Conservation (phyloP, 2,888 invertebrate species). For the Alsophila aescularia region DNA sequence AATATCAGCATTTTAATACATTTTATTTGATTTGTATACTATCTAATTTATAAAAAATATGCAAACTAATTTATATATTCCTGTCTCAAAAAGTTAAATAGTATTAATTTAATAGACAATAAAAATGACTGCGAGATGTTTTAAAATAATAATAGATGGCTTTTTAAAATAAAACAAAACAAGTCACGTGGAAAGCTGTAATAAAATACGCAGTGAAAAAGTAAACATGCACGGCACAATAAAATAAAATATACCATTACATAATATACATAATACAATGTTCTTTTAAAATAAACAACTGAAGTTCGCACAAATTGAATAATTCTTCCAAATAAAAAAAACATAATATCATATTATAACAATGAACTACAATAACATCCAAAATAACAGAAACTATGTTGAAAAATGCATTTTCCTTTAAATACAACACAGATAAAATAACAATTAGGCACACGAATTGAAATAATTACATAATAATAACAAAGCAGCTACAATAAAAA, state of each 20-base stretch:
- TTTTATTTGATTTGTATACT: too few species aligned
- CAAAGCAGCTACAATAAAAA: slow-evolving; percentile 22
- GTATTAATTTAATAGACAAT: background rate
- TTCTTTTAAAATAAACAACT: slow-evolving; percentile 25
- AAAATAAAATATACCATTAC: slow-evolving; percentile 24
- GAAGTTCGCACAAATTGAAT: slow-evolving; percentile 30
- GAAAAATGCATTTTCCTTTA: slow-evolving; percentile 27
- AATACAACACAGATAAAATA: slow-evolving; percentile 11
- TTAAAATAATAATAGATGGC: background rate
- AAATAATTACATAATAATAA: slow-evolving; percentile 8
- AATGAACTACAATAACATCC: background rate
- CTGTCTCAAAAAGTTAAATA: too few species aligned
- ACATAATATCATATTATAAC: background rate
- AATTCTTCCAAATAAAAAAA: slow-evolving; percentile 33
- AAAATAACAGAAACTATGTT: background rate
- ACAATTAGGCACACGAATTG: slow-evolving; percentile 11
- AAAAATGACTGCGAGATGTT: background rate
- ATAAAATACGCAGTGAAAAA: slow-evolving; percentile 44
- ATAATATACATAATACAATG: slow-evolving; percentile 8
- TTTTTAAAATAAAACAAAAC: slow-evolving; percentile 58
- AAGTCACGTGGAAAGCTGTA: slow-evolving; percentile 52
- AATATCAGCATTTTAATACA: too few species aligned
- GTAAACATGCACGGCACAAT: slow-evolving; percentile 43
- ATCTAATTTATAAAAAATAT: too few species aligned
- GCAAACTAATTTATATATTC: background rate